Percentiles rank a stretch among this genome's conserved stretches.
Evolutionary conservation across 2,888 invertebrate genomes (phyloP).

Genomic region (Callinectes sapidus): DNA sequence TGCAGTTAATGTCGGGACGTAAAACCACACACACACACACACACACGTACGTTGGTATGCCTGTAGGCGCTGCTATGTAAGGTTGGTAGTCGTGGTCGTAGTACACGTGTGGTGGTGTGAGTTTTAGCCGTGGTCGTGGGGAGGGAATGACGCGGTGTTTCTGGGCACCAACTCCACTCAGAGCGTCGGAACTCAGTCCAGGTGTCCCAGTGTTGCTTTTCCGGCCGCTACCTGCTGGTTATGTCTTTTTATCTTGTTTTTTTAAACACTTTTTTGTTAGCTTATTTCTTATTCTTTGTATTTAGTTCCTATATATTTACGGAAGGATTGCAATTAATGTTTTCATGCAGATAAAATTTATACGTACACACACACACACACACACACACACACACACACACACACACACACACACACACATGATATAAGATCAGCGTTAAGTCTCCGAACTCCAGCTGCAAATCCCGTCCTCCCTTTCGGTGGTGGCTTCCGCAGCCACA

Average conservation of each 20-base stretch:
- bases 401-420: constrained; percentile 35
- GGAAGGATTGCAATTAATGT: neutral
- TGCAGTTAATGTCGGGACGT: neutral
- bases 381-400: constrained; percentile 32
- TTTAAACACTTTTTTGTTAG: neutral
- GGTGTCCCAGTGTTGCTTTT: constrained; percentile 1
- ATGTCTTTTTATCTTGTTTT: neutral
- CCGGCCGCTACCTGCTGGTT: constrained; percentile 10
- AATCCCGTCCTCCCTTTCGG: neutral
- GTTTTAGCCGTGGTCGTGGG: neutral
- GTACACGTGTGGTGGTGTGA: neutral
- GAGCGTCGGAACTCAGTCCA: neutral
- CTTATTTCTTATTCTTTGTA: neutral
- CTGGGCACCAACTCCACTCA: neutral
- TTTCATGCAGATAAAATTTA: neutral
- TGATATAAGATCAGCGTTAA: neutral
- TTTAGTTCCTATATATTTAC: neutral
- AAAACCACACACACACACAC: neutral
- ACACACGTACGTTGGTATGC: neutral
- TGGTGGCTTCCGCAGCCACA: constrained; percentile 16
- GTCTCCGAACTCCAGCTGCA: neutral
- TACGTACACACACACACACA: constrained; percentile 25
- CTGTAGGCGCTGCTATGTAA: neutral
- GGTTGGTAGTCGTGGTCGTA: constrained; percentile 6
- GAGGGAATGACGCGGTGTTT: constrained; percentile 16